These are phyloP conservation scores for Phrynocephalus versicolor DNA, from an alignment of 2,113 vertebrate genomes.

Conservation along the genomic window DNA sequence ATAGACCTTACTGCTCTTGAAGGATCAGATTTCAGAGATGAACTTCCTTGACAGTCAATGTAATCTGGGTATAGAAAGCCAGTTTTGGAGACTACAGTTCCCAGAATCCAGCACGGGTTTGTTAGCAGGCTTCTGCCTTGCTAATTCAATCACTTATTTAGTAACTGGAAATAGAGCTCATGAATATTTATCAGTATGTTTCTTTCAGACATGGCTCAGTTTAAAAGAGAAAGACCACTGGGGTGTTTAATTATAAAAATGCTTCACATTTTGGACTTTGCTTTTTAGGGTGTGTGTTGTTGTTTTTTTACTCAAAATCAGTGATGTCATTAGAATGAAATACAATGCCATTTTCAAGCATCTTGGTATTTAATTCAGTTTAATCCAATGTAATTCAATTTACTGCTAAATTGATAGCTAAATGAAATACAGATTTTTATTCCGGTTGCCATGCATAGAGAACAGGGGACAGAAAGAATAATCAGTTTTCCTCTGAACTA, in stretches of 20 bases:
- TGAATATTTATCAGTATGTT: background rate
- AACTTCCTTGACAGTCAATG: too few relatives aligned
- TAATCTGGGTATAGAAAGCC: too few relatives aligned
- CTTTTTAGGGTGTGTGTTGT: too few relatives aligned
- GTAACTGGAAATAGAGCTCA: background rate
- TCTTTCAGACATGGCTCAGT: conserved; percentile 35
- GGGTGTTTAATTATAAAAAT: conserved; percentile 58
- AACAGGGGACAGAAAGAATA: conserved; percentile 34
- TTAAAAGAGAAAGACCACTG: conserved; percentile 44
- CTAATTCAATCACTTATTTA: conserved; percentile 6
- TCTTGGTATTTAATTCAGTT: conserved; percentile 69
- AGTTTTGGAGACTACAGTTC: background rate
- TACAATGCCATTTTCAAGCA: conserved; percentile 67
- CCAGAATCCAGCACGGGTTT: background rate
- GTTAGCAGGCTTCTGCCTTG: background rate
- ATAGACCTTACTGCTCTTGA: background rate
- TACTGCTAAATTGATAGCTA: conserved; percentile 66
- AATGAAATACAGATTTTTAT: conserved; percentile 66
- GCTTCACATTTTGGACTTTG: conserved; percentile 56
- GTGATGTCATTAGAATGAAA: conserved; percentile 57
- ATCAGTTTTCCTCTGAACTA: conserved; percentile 58
- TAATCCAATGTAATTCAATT: conserved; percentile 63
- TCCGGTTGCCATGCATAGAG: conserved; percentile 41
- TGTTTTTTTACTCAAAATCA: conserved; percentile 52
- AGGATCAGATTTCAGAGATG: background rate